Base-by-base conservation (phyloP, 2,113 vertebrate genomes). In the Pachyramphus minor region DNA sequence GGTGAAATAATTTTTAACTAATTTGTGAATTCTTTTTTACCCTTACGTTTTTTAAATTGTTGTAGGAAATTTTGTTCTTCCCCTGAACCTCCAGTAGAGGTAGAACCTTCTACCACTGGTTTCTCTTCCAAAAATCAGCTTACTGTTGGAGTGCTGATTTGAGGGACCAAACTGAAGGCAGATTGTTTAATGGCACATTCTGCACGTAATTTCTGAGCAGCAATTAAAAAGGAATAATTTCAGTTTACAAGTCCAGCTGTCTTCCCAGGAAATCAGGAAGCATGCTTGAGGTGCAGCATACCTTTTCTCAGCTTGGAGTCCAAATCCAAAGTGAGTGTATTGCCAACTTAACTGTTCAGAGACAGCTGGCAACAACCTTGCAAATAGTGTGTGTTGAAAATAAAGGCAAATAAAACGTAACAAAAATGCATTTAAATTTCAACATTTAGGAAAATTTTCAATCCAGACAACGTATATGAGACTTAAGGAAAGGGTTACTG, bases 311-410 rank as follows among this genome's bases (percentile, higher is more conserved):
- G 76, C 23, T 77, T 83, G 37, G 50, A 47, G 15, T 62, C 35
- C 75, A 90, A 89, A 82, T 5, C 39, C 64, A 87, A 85, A 90
- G 30, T 27, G 18, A 86, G 6, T 14, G 55, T n/a, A 33, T 11
- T 80, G 82, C 45, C 63, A 84, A 4, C 4, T 71, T 84, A 60
- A 12, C 55, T 94, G 59, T 56, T 75, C 71, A 64, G 47, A 89
- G 42, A 44, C 66, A 89, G 81, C 33, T 93, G 79, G 67, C 72
- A 93, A 71, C 74, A 88, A 88, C 63, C 21, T 93, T 81, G 25
- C 0, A 0, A 66, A 21, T 30, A 21, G 8, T 11, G 12, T 22
- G 24, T 55, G 23, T 35, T 80, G 20, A 86, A 92, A 92, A 88
- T 53, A 21, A 88, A 84, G 30, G 80, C 3, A 92, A 90, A 83